A percentile compares a stretch with the other conserved stretches of the same genome.
phyloP scores from a whole-genome alignment of 2,888 invertebrate species.

The Amblyjoppa proteus region DNA sequence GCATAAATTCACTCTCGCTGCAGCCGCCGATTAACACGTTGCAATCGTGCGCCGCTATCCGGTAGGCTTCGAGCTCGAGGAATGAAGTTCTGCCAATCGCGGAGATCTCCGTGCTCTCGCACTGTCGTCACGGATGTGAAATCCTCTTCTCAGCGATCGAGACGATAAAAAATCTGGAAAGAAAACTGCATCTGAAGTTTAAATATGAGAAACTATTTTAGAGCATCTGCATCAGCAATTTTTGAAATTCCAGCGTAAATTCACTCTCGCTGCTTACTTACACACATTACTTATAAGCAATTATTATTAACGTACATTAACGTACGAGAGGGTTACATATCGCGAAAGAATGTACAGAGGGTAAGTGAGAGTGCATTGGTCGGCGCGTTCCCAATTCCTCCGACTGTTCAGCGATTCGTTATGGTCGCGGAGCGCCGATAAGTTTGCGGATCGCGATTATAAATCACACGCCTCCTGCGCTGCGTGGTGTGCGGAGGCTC shows the following conservation, averaged over 20 bases:
- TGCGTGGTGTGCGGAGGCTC: not conserved
- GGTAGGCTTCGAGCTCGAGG: constrained; percentile 5
- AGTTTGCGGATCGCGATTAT: constrained; percentile 27
- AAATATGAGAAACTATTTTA: too few species aligned
- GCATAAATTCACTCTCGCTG: too few species aligned
- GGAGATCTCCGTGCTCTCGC: not conserved
- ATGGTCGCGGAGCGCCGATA: constrained; percentile 27
- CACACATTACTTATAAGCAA: not conserved
- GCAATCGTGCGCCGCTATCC: constrained; percentile 5
- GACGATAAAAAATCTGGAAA: not conserved
- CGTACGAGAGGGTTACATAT: not conserved
- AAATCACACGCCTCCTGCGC: constrained; percentile 32
- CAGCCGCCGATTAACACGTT: not conserved
- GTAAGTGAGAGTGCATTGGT: not conserved
- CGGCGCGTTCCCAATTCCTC: constrained; percentile 8
- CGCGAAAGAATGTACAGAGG: not conserved
- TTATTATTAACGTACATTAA: too few species aligned
- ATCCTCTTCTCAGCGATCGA: not conserved
- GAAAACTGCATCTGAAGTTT: not conserved
- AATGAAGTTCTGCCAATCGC: constrained; percentile 23
- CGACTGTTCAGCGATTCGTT: not conserved
- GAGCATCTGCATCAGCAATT: too few species aligned
- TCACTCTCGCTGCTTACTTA: not conserved
- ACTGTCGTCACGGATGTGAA: not conserved
- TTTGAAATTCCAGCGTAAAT: not conserved